Percentiles rank a stretch among this genome's conserved stretches.
These are phyloP conservation scores for Strix aluco DNA, from an alignment of 2,113 vertebrate species.

Conservation along the genomic window DNA sequence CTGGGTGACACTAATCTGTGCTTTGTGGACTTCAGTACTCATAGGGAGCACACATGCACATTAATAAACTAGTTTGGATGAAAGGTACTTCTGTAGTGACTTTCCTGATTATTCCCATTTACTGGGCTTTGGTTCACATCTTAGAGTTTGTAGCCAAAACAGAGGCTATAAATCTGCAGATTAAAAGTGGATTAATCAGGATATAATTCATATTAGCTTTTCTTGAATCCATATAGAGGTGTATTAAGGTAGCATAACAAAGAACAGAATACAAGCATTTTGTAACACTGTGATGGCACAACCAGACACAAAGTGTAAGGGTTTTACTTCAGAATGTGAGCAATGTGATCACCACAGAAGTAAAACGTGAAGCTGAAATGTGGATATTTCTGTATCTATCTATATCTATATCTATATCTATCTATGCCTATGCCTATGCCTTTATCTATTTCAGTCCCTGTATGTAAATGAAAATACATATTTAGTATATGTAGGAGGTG, in stretches of 20 bases:
- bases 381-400: not conserved
- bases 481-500: not conserved
- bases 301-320: not conserved
- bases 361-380: not conserved
- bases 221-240: not conserved
- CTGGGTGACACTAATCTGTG: conserved; percentile 13
- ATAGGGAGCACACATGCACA: not conserved
- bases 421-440: not conserved
- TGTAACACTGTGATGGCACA: not conserved
- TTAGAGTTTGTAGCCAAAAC: not conserved
- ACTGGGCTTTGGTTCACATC: not conserved
- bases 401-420: not conserved
- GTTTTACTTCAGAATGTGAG: not conserved
- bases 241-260: not conserved
- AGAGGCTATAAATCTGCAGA: not conserved
- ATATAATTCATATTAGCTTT: not conserved
- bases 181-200: not conserved
- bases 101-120: not conserved
- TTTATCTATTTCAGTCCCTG: not conserved
- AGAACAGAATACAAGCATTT: not conserved
- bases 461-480: not conserved
- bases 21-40: conserved; percentile 1
- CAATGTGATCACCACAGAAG: not conserved
- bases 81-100: not conserved
- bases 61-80: not conserved